Evolutionary conservation across 2,888 invertebrate species (phyloP), one percentile per base, ranked within the genome.

Genomic region (Drosophila pegasa): DNA sequence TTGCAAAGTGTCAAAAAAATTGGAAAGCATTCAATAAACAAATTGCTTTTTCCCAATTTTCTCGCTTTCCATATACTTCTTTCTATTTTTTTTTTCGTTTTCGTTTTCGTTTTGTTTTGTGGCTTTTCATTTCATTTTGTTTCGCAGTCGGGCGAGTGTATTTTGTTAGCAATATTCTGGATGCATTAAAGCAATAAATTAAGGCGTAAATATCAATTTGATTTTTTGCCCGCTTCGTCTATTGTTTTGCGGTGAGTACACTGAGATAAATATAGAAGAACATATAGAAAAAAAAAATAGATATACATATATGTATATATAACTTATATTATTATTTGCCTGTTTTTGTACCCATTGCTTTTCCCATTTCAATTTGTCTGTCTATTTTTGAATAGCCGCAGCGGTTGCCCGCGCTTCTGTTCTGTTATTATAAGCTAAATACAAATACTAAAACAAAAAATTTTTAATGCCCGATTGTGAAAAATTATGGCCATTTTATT

Each of bases 201-300:
- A 67, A 75, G 61, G 59, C 79, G 64, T 51, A 78, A 75, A 78
- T 75, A 67, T 71, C 57, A 78, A 75, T 61, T 77, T 59, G 25
- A 68, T 56, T 75, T 61, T 65, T 69, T 45, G 3, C 25, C 5
- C 43, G 31, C 37, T 40, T 51, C 65, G 60, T 62, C 52, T 76
- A 71, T 74, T 74, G 54, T 71, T 67, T 37, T 67, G 72, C 31
- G 77, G 75, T 75, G 72, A 67, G 75, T 77, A 20, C 31, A 52
- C 0, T 31, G 20, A 22, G 22, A 35, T 9, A 50, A 12, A 22
- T n/a, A 43, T 2, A 31, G 6, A 31, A 14, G 18, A 10, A 40
- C 5, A 18, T n/a, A 31, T 58, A 14, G n/a, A 59, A 38, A 37
- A 2, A 47, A 18, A 10, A 14, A 2, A 22, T 50, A n/a, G 16